These are phyloP conservation scores for Athrips mouffetella DNA, from an alignment of 2,888 invertebrate species.

Conservation along the genomic window DNA sequence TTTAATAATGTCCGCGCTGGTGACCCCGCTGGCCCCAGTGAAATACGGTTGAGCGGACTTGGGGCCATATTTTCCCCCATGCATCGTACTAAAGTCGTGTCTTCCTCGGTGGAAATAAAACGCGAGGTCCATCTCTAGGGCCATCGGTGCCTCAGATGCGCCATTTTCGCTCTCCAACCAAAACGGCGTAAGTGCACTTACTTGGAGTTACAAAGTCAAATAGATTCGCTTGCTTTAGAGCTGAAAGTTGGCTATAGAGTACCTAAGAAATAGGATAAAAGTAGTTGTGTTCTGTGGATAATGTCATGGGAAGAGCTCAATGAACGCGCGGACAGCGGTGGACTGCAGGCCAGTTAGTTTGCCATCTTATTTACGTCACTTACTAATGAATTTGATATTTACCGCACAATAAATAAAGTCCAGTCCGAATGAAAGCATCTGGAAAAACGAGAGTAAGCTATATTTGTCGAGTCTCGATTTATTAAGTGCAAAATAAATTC, in stretches of 20 bases:
- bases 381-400: slow-evolving; percentile 44
- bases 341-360: slow-evolving; percentile 66
- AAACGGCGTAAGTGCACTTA: slow-evolving; percentile 34
- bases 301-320: slow-evolving; percentile 78
- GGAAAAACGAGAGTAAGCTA: slow-evolving; percentile 16
- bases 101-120: slow-evolving; percentile 77
- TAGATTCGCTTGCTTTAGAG: not conserved
- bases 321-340: slow-evolving; percentile 75
- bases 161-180: slow-evolving; percentile 45
- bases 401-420: slow-evolving; percentile 33
- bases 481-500: slow-evolving; percentile 10
- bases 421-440: slow-evolving; percentile 26
- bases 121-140: slow-evolving; percentile 76
- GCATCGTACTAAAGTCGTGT: slow-evolving; percentile 74
- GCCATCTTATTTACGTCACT: slow-evolving; percentile 45
- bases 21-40: slow-evolving; percentile 68
- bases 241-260: slow-evolving; percentile 16
- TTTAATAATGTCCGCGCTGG: slow-evolving; percentile 75
- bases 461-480: not conserved
- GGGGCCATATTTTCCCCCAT: slow-evolving; percentile 74
- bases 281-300: slow-evolving; percentile 41
- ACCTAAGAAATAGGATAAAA: slow-evolving; percentile 1
- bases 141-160: slow-evolving; percentile 75
- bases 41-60: slow-evolving; percentile 75
- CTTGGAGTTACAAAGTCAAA: slow-evolving; percentile 2